Evolutionary conservation across 2,888 invertebrate genomes (phyloP), one percentile per base, ranked within the genome.

Genomic region (Hirtodrosophila cameraria): DNA sequence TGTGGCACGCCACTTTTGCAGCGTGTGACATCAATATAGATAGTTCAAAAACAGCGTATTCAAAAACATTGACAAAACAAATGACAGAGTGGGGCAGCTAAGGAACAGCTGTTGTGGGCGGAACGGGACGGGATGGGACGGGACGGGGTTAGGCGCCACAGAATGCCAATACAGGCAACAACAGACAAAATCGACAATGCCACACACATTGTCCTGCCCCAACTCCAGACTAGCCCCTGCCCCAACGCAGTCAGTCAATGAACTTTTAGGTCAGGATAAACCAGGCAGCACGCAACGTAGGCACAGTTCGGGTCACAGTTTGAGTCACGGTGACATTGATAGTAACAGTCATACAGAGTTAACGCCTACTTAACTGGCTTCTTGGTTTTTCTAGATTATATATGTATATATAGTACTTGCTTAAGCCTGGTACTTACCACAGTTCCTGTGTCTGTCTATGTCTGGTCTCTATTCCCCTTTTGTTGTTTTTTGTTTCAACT

Each of bases 1-100:
- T 71, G 72, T 71, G 58, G 71, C 69, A 55, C 45, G 28, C 15
- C 31, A 25, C 36, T 48, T 20, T 20, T 20, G n/a, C 54, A 60
- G 41, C 49, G 60, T 67, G 60, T 63, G 72, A 75, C 69, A 78
- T 72, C 66, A 60, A 70, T 68, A 60, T 15, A 25, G 2, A n/a
- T 20, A 36, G 6, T 20, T 20, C 5, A 20, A 20, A 5, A 20
- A 20, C 18, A 20, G 18, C 2, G 18, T 5, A 5, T 27, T n/a
- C n/a, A 12, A 46, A 46, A 52, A 18, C 75, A 77, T 80, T 80
- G 80, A 80, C 75, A 71, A 80, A 83, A 80, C 80, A 76, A n/a
- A 70, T 52, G 41, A 18, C 27, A 35, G 1, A 33, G 33, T 2
- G 16, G 12, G 13, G 30, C 18, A 31, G 12, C 12, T 25, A 39